A percentile compares a stretch with the other conserved stretches of the same genome.
These are phyloP conservation scores for Chionoecetes opilio DNA, from an alignment of 1,140 invertebrate genomes.

Conservation along the genomic window DNA sequence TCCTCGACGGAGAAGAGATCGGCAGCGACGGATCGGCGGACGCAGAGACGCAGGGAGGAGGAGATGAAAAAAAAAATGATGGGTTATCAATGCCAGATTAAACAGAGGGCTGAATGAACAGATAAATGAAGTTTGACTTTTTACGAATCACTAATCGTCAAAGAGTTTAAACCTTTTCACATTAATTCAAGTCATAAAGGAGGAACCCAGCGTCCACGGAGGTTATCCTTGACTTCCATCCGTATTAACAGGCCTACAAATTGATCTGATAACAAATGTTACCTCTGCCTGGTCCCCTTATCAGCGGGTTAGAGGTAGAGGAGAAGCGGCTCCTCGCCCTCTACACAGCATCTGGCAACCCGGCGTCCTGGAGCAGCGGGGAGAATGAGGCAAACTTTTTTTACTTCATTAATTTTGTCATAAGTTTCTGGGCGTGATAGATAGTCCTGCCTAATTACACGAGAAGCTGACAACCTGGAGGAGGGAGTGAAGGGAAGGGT, in stretches of 20 bases:
- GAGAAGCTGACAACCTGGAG: background rate
- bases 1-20: background rate
- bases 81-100: background rate
- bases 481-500: background rate
- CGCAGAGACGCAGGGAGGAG: background rate
- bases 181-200: background rate
- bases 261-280: background rate
- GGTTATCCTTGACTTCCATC: background rate
- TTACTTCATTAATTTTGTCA: constrained; percentile 10
- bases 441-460: background rate
- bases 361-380: background rate
- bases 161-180: background rate
- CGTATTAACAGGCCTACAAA: background rate
- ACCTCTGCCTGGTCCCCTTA: background rate
- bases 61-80: background rate
- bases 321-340: background rate
- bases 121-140: no score
- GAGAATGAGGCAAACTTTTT: background rate
- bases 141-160: no score
- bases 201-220: background rate
- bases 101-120: no score
- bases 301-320: background rate
- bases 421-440: background rate
- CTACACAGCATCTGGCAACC: background rate
- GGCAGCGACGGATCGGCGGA: background rate